phyloP scores from a whole-genome alignment of 2,888 invertebrate species.

The Dermolepida albohirtum region DNA sequence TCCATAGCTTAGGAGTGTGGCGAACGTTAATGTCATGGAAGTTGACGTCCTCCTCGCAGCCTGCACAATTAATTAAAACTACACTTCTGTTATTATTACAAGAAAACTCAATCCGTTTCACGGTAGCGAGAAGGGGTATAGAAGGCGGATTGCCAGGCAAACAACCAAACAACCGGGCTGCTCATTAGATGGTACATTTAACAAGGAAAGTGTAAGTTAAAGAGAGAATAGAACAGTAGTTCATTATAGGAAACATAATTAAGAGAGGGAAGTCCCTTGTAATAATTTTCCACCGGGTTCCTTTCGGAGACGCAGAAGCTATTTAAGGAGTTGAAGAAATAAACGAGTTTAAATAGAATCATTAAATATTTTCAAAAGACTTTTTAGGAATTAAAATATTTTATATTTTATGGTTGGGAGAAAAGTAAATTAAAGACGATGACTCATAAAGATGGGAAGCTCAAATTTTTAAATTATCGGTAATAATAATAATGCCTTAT shows the following conservation, averaged over 20 bases:
- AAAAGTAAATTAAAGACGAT: too few relatives aligned
- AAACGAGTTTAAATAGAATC: too few relatives aligned
- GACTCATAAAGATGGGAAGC: too few relatives aligned
- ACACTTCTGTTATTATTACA: conserved; percentile 33
- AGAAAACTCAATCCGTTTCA: conserved; percentile 24
- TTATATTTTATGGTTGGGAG: too few relatives aligned
- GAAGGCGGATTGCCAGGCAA: conserved; percentile 2
- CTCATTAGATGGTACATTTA: conserved; percentile 26
- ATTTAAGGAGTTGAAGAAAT: too few relatives aligned
- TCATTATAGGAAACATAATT: conserved; percentile 24
- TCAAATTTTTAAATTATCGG: too few relatives aligned
- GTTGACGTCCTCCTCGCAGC: conserved; percentile 6
- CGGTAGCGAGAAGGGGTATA: not conserved
- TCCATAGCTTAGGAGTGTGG: too few relatives aligned
- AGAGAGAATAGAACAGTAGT: conserved; percentile 22
- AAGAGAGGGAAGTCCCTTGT: conserved; percentile 3
- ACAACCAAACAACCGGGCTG: conserved; percentile 22
- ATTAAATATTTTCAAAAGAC: too few relatives aligned
- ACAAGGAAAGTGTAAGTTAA: conserved; percentile 23
- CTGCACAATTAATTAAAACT: conserved; percentile 33
- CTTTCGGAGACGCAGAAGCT: too few relatives aligned
- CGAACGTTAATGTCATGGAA: conserved; percentile 9
- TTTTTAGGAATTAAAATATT: too few relatives aligned
- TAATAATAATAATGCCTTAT: too few relatives aligned
- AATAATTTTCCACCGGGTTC: not conserved